Conservation (phyloP, 2,113 vertebrate species). For the Pagrus major region DNA sequence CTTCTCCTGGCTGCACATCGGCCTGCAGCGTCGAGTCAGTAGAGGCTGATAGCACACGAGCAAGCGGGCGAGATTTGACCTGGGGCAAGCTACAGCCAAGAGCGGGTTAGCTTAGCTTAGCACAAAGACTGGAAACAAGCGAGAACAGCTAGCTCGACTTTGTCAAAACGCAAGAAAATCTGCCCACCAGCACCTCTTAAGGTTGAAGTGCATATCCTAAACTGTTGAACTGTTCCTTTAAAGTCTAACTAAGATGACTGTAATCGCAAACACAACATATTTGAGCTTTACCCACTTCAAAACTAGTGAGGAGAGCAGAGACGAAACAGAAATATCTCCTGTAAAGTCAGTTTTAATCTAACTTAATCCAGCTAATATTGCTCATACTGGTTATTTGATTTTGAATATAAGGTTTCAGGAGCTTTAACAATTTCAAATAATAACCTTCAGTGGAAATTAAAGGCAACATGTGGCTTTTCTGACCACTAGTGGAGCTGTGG, state of each 20-base stretch:
- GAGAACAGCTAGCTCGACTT: too few species aligned
- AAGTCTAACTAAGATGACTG: too few species aligned
- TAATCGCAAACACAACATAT: too few species aligned
- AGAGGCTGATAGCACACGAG: neutral
- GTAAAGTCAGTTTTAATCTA: too few species aligned
- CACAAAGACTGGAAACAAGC: neutral
- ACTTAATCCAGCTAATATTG: too few species aligned
- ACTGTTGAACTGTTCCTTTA: neutral
- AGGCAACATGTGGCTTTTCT: neutral
- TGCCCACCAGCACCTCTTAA: neutral
- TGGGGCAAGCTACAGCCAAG: neutral
- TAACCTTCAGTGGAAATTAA: neutral
- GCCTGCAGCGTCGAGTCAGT: neutral
- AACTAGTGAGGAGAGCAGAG: too few species aligned
- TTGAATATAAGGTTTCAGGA: neutral
- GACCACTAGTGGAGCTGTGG: neutral
- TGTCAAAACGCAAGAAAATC: too few species aligned
- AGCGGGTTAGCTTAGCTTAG: neutral
- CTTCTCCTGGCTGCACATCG: slow-evolving; percentile 27
- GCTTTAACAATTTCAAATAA: too few species aligned
- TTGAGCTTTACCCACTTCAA: too few species aligned
- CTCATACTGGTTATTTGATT: too few species aligned
- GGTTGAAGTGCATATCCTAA: neutral
- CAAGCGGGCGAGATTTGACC: too few species aligned
- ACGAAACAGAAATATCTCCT: too few species aligned